Evolutionary conservation across 2,797 vertebrate genomes (phyloP), one percentile per base, ranked within the genome.

Genomic region (Falco novaeseelandiae): DNA sequence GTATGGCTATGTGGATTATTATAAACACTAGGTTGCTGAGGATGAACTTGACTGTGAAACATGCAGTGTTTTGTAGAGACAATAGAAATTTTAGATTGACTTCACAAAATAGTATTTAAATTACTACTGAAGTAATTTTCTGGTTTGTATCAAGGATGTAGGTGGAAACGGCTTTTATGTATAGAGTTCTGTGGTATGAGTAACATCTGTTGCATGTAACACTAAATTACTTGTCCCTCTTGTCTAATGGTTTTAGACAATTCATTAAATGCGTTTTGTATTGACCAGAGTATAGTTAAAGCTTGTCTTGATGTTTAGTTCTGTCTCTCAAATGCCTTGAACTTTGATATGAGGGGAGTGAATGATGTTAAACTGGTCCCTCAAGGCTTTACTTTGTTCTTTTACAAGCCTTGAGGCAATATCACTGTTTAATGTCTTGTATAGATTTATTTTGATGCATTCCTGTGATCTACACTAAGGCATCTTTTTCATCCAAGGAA

Each of bases 251-350:
- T 92, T 97, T 86, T 88, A 95, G 96, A 87, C 93, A 83, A 51
- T 92, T 95, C 77, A 92, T 93, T 96, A 96, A 97, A 96, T 95
- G 69, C 74, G 8, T 97, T 97, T 96, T 96, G 81, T 97, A 87
- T 96, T 93, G 92, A 80, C 96, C 83, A 92, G 97, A 97, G 97
- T 97, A 97, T 48, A 97, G 97, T 98, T 98, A 98, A 98, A 98
- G 98, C 98, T 98, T 98, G 97, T 98, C 97, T 97, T 96, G 93
- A 96, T 96, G 95, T 97, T 97, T 81, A 96, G 93, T 96, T 97
- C 88, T 97, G 94, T 96, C 94, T 98, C 94, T 91, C 65, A 87
- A 71, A 96, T 96, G 93, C 96, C 96, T 98, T 96, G 90, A 97
- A 73, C 80, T 95, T 93, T 88, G 83, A 29, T 42, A 25, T 30